Conservation (phyloP, 1,140 invertebrate genomes). For the Notospermus geniculatus region DNA sequence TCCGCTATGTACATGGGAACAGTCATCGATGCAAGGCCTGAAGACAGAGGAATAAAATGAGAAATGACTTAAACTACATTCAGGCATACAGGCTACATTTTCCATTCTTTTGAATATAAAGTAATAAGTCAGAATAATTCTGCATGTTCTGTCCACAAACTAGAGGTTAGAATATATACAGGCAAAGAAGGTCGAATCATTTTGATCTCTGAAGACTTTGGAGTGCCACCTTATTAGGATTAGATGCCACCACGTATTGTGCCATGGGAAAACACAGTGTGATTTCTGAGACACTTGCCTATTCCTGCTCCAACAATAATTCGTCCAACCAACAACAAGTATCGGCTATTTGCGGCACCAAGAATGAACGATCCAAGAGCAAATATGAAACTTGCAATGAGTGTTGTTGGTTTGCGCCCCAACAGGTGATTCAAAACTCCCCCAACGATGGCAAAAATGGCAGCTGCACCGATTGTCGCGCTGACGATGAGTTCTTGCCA, state of each 20-base stretch:
- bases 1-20: constrained; percentile 67
- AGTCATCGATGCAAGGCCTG: constrained; percentile 65
- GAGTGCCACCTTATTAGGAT: too few relatives aligned
- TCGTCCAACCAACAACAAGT: constrained; percentile 39
- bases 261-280: too few relatives aligned
- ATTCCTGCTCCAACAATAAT: constrained; percentile 47
- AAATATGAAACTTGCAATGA: constrained; percentile 45
- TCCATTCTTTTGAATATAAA: too few relatives aligned
- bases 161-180: too few relatives aligned
- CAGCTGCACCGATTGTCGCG: constrained; percentile 42
- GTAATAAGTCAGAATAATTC: too few relatives aligned
- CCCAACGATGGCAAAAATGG: constrained; percentile 41
- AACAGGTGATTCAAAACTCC: constrained; percentile 33
- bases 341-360: constrained; percentile 31
- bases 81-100: too few relatives aligned
- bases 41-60: not conserved
- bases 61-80: too few relatives aligned
- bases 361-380: constrained; percentile 40
- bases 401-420: constrained; percentile 40
- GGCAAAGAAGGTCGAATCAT: too few relatives aligned
- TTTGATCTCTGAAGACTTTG: too few relatives aligned
- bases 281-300: constrained; percentile 42
- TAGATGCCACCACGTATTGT: too few relatives aligned
- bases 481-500: constrained; percentile 42
- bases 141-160: too few relatives aligned